Base-by-base conservation (phyloP, 2,888 invertebrate genomes). In the Caenorhabditis macrosperma region DNA sequence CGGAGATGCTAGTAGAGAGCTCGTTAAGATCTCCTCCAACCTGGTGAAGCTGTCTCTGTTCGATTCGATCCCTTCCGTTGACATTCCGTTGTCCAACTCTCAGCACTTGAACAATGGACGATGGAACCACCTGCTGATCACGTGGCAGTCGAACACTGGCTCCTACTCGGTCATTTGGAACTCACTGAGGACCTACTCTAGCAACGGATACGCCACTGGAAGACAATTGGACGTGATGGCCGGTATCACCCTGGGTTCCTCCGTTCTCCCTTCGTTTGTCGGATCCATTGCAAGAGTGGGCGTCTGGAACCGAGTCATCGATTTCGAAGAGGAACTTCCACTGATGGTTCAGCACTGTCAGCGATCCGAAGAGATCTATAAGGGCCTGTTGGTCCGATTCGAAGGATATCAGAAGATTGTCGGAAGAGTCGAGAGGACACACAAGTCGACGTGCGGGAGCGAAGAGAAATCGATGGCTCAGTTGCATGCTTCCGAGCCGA, bases 271-370 rank as follows among this genome's bases (percentile, higher is more conserved):
- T 2, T 17, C 59, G 6, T 90, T 90, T 72, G 85, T 83, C 22
- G 97, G 97, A 30, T 95, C 95, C 88, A 92, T 97, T 46, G 96
- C 96, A 9, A 95, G 96, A 91, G 95, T 96, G 35, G 96, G 97
- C 92, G 94, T 97, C 74, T 97, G 97, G 97, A 94, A 94, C 87
- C 93, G 95, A 54, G 95, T 95, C 44, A 92, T 97, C 0, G 96
- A 96, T 90, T 94, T 96, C 20, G 95, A 95, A 4, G 74, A 81
- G 15, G 90, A 90, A 50, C 84, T 90, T 7, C 90, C 90, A 10
- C 60, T 78, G 6, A 83, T 89, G 63, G 88, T 87, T 10, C 86
- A 86, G n/a, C 82, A 85, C 33, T 90, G 90, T 63, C 88, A 89
- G 50, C 81, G 85, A 17, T 82, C 87, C 7, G 85, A 85, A 0